phyloP scores from a whole-genome alignment of 2,888 invertebrate genomes.

The Galeruca laticollis region DNA sequence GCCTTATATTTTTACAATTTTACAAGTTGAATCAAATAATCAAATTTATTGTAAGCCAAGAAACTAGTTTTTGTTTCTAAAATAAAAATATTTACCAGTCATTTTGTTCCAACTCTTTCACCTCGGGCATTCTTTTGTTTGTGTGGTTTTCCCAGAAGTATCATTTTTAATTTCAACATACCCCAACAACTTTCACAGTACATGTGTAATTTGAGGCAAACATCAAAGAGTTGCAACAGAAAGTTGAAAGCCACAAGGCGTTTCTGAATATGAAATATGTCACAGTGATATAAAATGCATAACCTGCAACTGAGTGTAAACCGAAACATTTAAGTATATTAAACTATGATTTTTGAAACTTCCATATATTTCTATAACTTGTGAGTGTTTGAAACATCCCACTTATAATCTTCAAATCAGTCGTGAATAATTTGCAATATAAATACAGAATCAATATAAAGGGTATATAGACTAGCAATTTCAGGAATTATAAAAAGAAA shows the following conservation, averaged over 20 bases:
- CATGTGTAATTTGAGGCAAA: conserved; percentile 2
- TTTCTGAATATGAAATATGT: conserved; percentile 22
- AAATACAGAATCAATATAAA: no score
- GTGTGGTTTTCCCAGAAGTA: background rate
- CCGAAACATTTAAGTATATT: conserved; percentile 11
- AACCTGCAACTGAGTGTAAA: conserved; percentile 22
- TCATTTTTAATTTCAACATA: conserved; percentile 7
- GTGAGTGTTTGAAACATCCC: no score
- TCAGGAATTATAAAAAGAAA: no score
- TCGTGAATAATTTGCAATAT: no score
- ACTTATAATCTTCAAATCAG: no score
- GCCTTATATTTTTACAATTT: no score
- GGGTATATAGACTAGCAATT: no score
- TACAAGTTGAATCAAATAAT: no score
- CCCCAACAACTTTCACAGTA: background rate
- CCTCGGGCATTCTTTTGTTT: conserved; percentile 3
- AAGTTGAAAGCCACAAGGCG: conserved; percentile 16
- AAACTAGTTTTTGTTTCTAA: background rate
- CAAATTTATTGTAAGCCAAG: no score
- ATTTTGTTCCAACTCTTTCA: background rate
- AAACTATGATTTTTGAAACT: background rate
- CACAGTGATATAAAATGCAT: conserved; percentile 16
- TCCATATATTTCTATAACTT: background rate
- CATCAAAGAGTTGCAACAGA: conserved; percentile 13
- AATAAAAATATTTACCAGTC: background rate